Percentiles rank a stretch among this genome's conserved stretches.
Conservation (phyloP, 64 coral and sea anemone species). For the Orbicella faveolata region DNA sequence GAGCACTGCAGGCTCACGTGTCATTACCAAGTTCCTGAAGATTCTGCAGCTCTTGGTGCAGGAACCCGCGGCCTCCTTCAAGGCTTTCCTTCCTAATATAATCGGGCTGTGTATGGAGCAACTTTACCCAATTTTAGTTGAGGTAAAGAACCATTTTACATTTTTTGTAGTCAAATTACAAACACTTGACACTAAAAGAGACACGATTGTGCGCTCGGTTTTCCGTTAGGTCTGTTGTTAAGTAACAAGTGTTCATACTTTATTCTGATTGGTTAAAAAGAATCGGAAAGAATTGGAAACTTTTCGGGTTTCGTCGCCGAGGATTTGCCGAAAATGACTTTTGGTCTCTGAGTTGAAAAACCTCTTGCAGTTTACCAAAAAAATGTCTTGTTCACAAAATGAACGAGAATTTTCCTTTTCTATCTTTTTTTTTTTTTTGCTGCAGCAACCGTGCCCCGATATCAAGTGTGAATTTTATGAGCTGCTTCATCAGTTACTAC, state of each 20-base stretch:
- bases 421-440: neutral
- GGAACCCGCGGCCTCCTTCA: slow-evolving; percentile 87
- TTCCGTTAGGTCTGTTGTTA: too few species aligned
- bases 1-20: slow-evolving; percentile 76
- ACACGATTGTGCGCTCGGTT: too few species aligned
- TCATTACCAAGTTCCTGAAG: slow-evolving; percentile 84
- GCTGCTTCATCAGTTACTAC: slow-evolving; percentile 89
- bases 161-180: neutral
- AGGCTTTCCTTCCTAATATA: slow-evolving; percentile 90
- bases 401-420: neutral
- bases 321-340: too few species aligned
- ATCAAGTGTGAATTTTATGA: slow-evolving; percentile 96
- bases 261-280: too few species aligned
- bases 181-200: neutral
- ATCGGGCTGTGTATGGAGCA: slow-evolving; percentile 92
- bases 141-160: slow-evolving; percentile 53
- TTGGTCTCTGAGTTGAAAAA: too few species aligned
- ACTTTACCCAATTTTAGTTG: slow-evolving; percentile 83
- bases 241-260: too few species aligned
- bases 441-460: slow-evolving; percentile 86
- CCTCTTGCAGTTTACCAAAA: neutral
- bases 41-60: slow-evolving; percentile 90
- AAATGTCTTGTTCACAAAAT: neutral
- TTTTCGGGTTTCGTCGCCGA: too few species aligned
- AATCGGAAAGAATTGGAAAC: too few species aligned